Base-by-base conservation (phyloP, 2,797 vertebrate genomes). In the Propithecus perrieri region DNA sequence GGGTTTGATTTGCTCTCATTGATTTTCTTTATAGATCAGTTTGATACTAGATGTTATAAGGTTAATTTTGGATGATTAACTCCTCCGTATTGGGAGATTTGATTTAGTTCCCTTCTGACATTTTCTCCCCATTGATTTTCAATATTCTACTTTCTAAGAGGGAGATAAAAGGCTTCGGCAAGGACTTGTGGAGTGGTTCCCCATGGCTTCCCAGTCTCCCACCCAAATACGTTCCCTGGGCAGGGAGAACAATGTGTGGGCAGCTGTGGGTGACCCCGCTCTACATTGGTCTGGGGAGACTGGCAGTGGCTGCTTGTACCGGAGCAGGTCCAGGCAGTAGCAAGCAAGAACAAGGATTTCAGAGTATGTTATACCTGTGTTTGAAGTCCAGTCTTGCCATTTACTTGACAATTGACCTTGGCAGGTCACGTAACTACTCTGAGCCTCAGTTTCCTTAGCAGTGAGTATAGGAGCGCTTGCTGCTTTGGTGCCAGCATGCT, bases 1-100 rank as follows among this genome's bases (percentile, higher is more conserved):
- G 74, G 86, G 81, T 95, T 96, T 97, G 97, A 97, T 98, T 97
- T 92, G 93, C 84, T 75, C 86, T 20, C 92, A 98, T 98, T 94
- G 98, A 99, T 98, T 98, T 98, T 97, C 98, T 98, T 98, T 98
- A 98, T 96, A 95, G 98, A 98, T 98, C 98, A 95, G 96, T 98
- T 98, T 74, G 98, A 98, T 98, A 97, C 97, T 87, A 98, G 97
- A 98, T 85, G 95, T 98, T 98, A 98, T 97, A 98, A 99, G 98
- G 99, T 98, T 99, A 99, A 99, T 99, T 99, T 98, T 97, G 98
- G 98, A 98, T 98, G 97, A 99, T 99, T 98, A 99, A 99, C 99
- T 99, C 98, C 97, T 97, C 98, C 89, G 91, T 98, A 98, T 98
- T 96, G 98, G 98, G 98, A 98, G 98, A 98, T 98, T 98, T 98